phyloP scores from a whole-genome alignment of 2,113 vertebrate genomes.

The Thermophis baileyi region DNA sequence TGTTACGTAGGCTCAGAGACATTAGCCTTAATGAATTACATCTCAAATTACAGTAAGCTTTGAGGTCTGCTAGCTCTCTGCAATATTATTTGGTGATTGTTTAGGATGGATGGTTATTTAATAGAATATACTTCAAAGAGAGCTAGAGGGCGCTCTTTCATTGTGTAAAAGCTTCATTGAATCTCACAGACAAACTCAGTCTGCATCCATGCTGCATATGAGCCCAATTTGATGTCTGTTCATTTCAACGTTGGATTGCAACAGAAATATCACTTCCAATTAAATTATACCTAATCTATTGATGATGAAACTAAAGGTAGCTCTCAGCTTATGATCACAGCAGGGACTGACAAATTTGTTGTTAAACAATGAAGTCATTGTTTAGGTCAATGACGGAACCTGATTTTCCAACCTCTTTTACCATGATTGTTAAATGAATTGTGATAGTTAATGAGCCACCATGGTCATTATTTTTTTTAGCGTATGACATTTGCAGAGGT shows the following conservation, averaged over 20 bases:
- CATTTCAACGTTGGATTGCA: background rate
- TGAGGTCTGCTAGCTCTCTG: background rate
- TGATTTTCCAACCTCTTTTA: background rate
- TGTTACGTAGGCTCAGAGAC: background rate
- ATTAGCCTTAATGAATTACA: background rate
- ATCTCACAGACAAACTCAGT: background rate
- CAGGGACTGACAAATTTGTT: background rate
- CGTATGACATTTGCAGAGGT: background rate
- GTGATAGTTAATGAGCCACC: background rate
- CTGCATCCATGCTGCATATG: background rate
- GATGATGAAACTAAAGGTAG: background rate
- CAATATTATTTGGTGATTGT: background rate
- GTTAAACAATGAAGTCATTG: background rate
- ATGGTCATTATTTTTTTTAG: background rate
- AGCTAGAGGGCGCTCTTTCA: conserved; percentile 66
- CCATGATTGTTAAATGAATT: background rate
- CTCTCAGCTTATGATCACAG: background rate
- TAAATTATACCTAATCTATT: background rate
- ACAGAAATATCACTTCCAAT: background rate
- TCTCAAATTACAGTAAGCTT: background rate
- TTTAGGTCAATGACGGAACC: background rate
- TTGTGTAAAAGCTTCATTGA: background rate
- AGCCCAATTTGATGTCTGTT: background rate
- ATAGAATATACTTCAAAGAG: background rate
- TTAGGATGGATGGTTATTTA: background rate